Evolutionary conservation across 2,113 vertebrate species (phyloP).

Genomic region (Corythaeola cristata): DNA sequence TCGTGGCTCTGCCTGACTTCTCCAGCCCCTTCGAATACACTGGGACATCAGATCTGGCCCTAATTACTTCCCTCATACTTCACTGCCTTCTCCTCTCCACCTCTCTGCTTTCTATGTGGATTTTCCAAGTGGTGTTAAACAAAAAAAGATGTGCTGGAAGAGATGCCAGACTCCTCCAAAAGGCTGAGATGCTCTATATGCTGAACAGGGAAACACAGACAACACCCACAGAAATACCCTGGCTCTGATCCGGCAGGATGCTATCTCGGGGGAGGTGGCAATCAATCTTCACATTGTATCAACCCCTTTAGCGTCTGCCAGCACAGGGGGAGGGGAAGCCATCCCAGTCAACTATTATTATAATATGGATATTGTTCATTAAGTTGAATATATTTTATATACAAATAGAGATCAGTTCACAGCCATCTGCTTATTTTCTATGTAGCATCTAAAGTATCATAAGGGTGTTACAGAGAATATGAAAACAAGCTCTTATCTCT

Average conservation of each 20-base stretch:
- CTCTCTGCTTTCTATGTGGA: background rate
- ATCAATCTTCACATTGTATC: background rate
- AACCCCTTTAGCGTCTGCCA: background rate
- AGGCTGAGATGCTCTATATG: slow-evolving; percentile 3
- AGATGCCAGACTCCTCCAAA: slow-evolving; percentile 50
- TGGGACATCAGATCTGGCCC: background rate
- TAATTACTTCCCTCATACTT: background rate
- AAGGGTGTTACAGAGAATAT: slow-evolving; percentile 1
- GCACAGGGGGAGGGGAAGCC: background rate
- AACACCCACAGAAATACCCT: background rate
- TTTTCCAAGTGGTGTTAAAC: background rate
- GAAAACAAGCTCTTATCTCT: slow-evolving; percentile 29
- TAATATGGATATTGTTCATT: background rate
- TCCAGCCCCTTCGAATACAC: background rate
- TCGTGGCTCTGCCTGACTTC: background rate
- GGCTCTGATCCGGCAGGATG: slow-evolving; percentile 2
- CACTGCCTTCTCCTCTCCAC: background rate
- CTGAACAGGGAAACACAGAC: background rate
- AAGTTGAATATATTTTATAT: background rate
- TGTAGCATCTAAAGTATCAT: background rate
- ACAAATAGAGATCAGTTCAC: slow-evolving; percentile 23
- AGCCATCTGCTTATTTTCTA: slow-evolving; percentile 27
- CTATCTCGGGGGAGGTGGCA: background rate
- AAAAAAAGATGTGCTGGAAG: slow-evolving; percentile 1
- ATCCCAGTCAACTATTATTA: background rate